Percentiles rank a stretch among this genome's conserved stretches.
phyloP scores from a whole-genome alignment of 2,888 invertebrate species.

The Tinea semifulvella region DNA sequence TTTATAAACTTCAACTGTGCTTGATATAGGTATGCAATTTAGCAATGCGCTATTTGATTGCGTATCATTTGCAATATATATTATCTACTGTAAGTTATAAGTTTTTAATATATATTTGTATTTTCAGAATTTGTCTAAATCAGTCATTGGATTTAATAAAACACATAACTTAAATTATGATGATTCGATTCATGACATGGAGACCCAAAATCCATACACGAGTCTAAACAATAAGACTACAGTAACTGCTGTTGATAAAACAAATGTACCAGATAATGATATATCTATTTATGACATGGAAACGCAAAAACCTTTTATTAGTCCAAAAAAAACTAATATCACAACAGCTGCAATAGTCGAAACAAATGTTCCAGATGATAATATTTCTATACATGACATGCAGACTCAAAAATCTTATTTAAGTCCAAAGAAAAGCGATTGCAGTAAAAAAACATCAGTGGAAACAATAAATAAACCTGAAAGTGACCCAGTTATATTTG shows the following conservation, averaged over 20 bases:
- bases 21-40: too few species aligned
- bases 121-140: too few species aligned
- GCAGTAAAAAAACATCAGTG: too few species aligned
- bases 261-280: constrained; percentile 15
- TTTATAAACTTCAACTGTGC: too few species aligned
- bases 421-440: not conserved
- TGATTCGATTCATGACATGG: too few species aligned
- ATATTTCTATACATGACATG: constrained; percentile 11
- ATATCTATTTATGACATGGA: constrained; percentile 29
- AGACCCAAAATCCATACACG: too few species aligned
- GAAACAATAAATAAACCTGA: not conserved
- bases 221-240: not conserved
- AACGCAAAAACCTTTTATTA: constrained; percentile 32
- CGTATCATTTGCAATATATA: too few species aligned
- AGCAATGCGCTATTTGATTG: too few species aligned
- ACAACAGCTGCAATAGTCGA: constrained; percentile 31
- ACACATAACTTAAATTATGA: too few species aligned
- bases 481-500: constrained; percentile 19
- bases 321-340: constrained; percentile 22
- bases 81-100: too few species aligned
- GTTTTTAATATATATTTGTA: too few species aligned
- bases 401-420: constrained; percentile 12
- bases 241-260: constrained; percentile 1
- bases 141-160: too few species aligned
- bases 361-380: not conserved